phyloP scores from a whole-genome alignment of 2,888 invertebrate genomes.

The Hypena proboscidalis region DNA sequence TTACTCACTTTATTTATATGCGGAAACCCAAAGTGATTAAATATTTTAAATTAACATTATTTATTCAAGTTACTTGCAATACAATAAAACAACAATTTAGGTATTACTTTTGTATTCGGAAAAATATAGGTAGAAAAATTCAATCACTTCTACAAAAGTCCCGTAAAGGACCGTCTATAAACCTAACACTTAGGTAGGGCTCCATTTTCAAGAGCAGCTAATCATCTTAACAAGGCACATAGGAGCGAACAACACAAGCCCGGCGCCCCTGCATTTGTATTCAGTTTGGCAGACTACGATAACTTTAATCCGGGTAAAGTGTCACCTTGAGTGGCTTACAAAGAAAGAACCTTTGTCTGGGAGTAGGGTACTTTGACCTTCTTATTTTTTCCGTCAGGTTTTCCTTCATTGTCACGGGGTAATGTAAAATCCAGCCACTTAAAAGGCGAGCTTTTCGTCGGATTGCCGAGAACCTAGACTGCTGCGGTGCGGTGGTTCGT shows the following conservation, averaged over 20 bases:
- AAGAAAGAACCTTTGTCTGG: conserved; percentile 79
- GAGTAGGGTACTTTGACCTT: conserved; percentile 73
- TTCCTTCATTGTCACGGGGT: conserved; percentile 70
- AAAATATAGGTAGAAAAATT: conserved; percentile 20
- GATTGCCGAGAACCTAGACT: conserved; percentile 63
- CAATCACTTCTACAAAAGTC: conserved; percentile 20
- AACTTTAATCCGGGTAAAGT: conserved; percentile 84
- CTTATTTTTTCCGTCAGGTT: conserved; percentile 78
- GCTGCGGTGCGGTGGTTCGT: conserved; percentile 49
- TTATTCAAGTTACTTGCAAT: no score
- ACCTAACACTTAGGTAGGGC: conserved; percentile 23
- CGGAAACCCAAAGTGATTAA: conserved; percentile 27
- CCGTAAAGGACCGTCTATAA: conserved; percentile 24
- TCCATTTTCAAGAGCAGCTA: conserved; percentile 44
- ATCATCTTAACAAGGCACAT: conserved; percentile 60
- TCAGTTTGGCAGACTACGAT: conserved; percentile 82
- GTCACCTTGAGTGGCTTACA: conserved; percentile 83
- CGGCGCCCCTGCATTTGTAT: conserved; percentile 75
- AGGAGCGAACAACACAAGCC: conserved; percentile 50
- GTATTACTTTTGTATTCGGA: no score
- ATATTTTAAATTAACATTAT: conserved; percentile 34
- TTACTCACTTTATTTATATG: conserved; percentile 49
- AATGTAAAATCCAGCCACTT: conserved; percentile 73
- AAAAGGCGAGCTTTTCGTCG: conserved; percentile 63
- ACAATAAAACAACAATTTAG: no score